Evolutionary conservation across 2,888 invertebrate species (phyloP).

Genomic region (Notocelia uddmanniana): DNA sequence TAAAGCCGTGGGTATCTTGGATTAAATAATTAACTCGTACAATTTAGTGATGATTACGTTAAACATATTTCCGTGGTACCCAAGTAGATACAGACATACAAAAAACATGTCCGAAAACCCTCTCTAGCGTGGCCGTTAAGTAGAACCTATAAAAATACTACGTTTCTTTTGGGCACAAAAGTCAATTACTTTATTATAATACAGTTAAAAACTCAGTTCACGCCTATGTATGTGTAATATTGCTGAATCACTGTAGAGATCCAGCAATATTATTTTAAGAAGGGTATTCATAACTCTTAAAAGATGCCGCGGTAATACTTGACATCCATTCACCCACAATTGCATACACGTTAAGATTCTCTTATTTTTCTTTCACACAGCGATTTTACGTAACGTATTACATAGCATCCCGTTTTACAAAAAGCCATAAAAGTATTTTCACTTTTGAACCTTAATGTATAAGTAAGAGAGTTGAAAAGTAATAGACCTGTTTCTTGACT

Average conservation of each 20-base stretch:
- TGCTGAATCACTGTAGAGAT: no score
- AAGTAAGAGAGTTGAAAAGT: no score
- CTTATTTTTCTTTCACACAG: conserved; percentile 16
- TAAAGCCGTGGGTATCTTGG: no score
- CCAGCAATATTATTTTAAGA: background rate
- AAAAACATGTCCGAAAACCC: background rate
- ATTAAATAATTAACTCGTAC: no score
- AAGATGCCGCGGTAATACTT: conserved; percentile 10
- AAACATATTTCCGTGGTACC: no score
- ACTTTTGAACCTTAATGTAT: no score
- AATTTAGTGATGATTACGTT: no score
- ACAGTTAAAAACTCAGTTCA: background rate
- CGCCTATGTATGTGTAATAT: no score
- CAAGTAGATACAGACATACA: no score
- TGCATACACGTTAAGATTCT: conserved; percentile 23
- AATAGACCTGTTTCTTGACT: no score
- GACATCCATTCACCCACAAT: conserved; percentile 23
- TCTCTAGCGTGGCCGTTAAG: no score
- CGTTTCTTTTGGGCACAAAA: background rate
- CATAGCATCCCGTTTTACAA: conserved; percentile 17
- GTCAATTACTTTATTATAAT: background rate
- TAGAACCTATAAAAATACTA: background rate
- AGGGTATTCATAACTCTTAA: background rate
- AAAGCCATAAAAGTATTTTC: no score
- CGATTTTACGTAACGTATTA: conserved; percentile 22